A percentile compares a stretch with the other conserved stretches of the same genome.
Evolutionary conservation across 2,888 invertebrate species (phyloP).

Genomic region (Apotomis betuletana): DNA sequence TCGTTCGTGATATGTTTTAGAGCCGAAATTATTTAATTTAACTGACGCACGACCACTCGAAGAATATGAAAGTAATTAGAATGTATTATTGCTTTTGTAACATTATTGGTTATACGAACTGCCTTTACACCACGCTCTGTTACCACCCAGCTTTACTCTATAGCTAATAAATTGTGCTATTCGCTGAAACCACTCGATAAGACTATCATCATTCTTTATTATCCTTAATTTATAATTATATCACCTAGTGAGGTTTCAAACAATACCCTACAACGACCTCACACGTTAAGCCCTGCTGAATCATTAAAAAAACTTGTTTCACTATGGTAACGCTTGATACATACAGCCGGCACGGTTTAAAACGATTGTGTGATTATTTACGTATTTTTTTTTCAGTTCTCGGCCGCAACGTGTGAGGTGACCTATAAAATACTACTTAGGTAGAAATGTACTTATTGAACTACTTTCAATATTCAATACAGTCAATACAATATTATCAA

Average conservation of each 20-base stretch:
- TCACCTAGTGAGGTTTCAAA: conserved; percentile 82
- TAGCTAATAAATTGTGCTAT: conserved; percentile 80
- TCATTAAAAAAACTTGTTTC: conserved; percentile 42
- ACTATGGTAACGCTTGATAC: conserved; percentile 33
- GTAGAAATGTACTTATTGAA: conserved; percentile 72
- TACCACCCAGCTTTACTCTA: conserved; percentile 63
- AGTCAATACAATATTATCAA: conserved; percentile 72
- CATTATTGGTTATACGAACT: conserved; percentile 59
- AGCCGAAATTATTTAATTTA: conserved; percentile 46
- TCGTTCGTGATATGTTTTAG: conserved; percentile 67
- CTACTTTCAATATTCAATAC: conserved; percentile 61
- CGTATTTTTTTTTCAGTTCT: conserved; percentile 55
- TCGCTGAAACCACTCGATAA: conserved; percentile 64
- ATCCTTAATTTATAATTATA: conserved; percentile 70
- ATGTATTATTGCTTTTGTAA: conserved; percentile 57
- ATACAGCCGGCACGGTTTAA: conserved; percentile 28
- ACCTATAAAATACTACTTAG: conserved; percentile 73
- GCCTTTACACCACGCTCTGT: conserved; percentile 51
- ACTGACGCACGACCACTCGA: conserved; percentile 33
- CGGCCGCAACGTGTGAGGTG: conserved; percentile 68
- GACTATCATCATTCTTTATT: conserved; percentile 63
- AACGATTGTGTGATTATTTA: conserved; percentile 47
- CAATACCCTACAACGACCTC: conserved; percentile 72
- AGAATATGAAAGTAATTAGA: conserved; percentile 43
- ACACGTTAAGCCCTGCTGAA: conserved; percentile 58